Evolutionary conservation across 2,888 invertebrate species (phyloP).

Genomic region (Hirtodrosophila confusa): DNA sequence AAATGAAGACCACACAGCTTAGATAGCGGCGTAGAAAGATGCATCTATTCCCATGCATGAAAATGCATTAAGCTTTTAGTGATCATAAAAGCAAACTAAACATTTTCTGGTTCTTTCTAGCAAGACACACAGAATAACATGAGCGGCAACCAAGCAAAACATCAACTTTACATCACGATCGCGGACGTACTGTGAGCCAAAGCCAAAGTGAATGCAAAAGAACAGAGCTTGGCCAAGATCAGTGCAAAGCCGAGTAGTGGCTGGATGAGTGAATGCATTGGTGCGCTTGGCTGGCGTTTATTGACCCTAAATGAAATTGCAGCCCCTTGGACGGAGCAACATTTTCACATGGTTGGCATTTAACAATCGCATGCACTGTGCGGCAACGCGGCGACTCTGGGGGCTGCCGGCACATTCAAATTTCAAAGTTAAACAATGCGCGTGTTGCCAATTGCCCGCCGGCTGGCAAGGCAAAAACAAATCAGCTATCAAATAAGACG

Average conservation of each 20-base stretch:
- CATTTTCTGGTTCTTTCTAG: conserved; percentile 25
- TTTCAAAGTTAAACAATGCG: conserved; percentile 60
- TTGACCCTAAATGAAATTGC: conserved; percentile 77
- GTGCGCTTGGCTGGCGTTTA: conserved; percentile 69
- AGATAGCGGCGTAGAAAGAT: not conserved
- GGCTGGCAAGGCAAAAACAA: conserved; percentile 23
- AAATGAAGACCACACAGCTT: not conserved
- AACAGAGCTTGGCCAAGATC: conserved; percentile 37
- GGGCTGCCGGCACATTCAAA: conserved; percentile 54
- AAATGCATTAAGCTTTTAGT: conserved; percentile 8
- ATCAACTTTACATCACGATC: conserved; percentile 52
- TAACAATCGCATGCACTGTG: conserved; percentile 59
- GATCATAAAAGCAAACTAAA: not conserved
- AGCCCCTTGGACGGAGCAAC: conserved; percentile 13
- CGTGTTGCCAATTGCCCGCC: conserved; percentile 36
- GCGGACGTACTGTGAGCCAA: conserved; percentile 18
- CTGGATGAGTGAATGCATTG: conserved; percentile 50
- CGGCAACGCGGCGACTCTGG: not conserved
- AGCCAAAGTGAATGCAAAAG: conserved; percentile 1
- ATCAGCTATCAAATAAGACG: conserved; percentile 49
- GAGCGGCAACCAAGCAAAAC: conserved; percentile 47
- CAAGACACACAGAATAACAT: conserved; percentile 16
- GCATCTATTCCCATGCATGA: not conserved
- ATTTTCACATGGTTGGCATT: conserved; percentile 41
- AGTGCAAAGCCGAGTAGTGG: conserved; percentile 16